Percentiles rank a stretch among this genome's conserved stretches.
These are phyloP conservation scores for Cygnus buccinator DNA, from an alignment of 2,113 vertebrate genomes.

Conservation along the genomic window DNA sequence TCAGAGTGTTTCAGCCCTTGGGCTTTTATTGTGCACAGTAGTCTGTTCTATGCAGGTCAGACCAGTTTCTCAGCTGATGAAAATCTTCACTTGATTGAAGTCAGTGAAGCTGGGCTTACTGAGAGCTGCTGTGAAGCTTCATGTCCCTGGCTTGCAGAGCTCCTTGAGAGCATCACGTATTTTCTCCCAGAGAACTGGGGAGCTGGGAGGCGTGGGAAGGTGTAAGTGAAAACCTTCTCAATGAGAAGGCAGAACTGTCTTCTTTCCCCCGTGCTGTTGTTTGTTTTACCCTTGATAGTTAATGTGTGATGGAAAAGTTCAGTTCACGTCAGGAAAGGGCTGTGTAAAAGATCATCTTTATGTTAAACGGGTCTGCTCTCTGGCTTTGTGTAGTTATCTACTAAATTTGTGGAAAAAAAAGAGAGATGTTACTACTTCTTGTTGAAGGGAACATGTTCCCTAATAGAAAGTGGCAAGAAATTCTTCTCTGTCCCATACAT, in stretches of 20 bases:
- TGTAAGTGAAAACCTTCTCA: not conserved
- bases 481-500: not conserved
- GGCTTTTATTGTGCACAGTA: not conserved
- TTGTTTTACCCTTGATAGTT: not conserved
- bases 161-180: not conserved
- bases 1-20: not conserved
- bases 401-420: not conserved
- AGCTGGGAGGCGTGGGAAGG: not conserved
- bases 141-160: not conserved
- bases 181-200: not conserved
- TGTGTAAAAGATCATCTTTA: not conserved
- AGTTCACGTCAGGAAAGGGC: not conserved
- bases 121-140: not conserved
- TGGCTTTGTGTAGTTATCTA: not conserved
- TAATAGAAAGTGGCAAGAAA: not conserved
- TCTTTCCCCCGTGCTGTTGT: not conserved
- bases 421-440: not conserved
- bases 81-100: constrained; percentile 9
- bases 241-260: not conserved
- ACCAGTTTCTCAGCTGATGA: constrained; percentile 26
- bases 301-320: not conserved
- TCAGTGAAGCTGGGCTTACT: not conserved
- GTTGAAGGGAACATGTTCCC: not conserved
- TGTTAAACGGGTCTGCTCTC: not conserved
- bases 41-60: not conserved